phyloP scores from a whole-genome alignment of 2,113 vertebrate species.

The Hyperopisus bebe region DNA sequence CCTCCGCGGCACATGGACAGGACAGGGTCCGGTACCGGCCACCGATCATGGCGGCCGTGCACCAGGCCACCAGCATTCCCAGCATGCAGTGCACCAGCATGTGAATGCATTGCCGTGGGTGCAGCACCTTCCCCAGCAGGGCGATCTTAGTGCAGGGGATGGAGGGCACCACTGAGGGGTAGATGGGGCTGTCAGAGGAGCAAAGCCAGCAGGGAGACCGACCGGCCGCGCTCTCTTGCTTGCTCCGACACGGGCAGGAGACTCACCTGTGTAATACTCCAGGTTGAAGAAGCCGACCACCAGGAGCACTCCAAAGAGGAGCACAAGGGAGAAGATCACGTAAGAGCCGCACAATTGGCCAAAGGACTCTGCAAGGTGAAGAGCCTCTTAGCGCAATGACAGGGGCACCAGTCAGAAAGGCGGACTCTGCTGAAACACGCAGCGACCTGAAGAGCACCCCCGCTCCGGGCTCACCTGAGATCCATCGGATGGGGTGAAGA shows the following conservation, averaged over 20 bases:
- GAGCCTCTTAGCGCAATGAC: not conserved
- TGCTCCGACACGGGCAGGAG: not conserved
- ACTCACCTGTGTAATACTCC: conserved; percentile 83
- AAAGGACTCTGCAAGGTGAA: conserved; percentile 62
- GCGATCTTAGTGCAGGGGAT: conserved; percentile 85
- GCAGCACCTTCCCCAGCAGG: conserved; percentile 77
- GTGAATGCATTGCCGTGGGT: conserved; percentile 79
- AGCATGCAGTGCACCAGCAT: conserved; percentile 71
- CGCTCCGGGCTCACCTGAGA: conserved; percentile 62
- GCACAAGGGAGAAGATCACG: conserved; percentile 70
- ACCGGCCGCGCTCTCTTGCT: too few relatives aligned
- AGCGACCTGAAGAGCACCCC: not conserved
- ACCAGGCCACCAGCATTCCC: conserved; percentile 84
- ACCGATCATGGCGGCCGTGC: conserved; percentile 71
- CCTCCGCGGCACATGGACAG: conserved; percentile 52
- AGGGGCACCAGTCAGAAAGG: not conserved
- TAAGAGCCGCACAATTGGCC: conserved; percentile 64
- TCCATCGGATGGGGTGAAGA: conserved; percentile 75
- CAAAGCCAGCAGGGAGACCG: not conserved
- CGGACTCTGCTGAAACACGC: not conserved
- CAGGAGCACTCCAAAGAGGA: conserved; percentile 69
- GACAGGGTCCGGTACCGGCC: conserved; percentile 69
- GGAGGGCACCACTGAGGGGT: conserved; percentile 74
- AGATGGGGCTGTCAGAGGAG: not conserved
- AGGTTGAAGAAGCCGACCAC: conserved; percentile 76